These are phyloP conservation scores for Vesta saturnalis DNA, from an alignment of 2,888 invertebrate species.

Conservation along the genomic window DNA sequence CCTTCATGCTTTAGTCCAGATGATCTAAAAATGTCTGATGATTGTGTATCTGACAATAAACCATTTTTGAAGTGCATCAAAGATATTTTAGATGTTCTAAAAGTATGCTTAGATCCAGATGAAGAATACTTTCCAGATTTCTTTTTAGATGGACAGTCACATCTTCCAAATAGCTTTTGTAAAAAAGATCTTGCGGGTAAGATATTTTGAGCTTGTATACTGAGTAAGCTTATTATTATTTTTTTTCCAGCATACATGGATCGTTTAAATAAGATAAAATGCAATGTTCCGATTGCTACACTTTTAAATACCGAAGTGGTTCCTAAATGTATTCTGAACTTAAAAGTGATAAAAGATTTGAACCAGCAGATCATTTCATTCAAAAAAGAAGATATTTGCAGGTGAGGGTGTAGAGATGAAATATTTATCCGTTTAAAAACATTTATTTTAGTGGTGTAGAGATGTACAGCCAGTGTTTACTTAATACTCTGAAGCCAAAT, in stretches of 20 bases:
- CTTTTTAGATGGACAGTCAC: background rate
- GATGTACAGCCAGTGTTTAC: too few species aligned
- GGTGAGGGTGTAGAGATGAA: background rate
- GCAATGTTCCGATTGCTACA: background rate
- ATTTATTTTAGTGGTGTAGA: background rate
- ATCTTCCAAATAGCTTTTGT: background rate
- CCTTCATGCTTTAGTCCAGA: too few species aligned
- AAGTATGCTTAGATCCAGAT: background rate
- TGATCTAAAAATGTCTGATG: too few species aligned
- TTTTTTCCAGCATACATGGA: background rate
- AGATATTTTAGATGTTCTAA: background rate
- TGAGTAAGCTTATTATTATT: background rate
- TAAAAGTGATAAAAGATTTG: background rate
- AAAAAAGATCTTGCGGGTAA: background rate
- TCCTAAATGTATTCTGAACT: background rate
- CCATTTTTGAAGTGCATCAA: too few species aligned
- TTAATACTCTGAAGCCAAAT: too few species aligned
- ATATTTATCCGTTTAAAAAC: background rate
- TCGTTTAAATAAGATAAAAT: background rate
- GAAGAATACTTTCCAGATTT: background rate
- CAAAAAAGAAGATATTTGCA: background rate
- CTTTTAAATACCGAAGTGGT: background rate
- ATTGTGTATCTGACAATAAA: too few species aligned
- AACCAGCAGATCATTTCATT: background rate
- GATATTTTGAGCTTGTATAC: background rate